Evolutionary conservation across 2,888 invertebrate genomes (phyloP), one percentile per base, ranked within the genome.

Genomic region (Drosophila cyrtoloma): DNA sequence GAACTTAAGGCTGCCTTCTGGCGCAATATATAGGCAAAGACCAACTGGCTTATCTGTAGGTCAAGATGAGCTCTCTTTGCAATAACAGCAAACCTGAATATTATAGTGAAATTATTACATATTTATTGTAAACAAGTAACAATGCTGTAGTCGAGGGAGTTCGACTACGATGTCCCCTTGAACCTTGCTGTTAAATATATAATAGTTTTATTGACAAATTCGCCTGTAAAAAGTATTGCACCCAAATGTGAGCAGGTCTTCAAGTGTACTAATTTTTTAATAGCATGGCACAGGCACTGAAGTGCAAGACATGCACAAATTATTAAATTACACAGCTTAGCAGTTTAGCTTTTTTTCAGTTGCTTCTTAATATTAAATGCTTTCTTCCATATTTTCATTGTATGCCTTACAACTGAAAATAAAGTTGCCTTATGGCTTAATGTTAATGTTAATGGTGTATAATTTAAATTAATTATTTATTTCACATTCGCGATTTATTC

Each of bases 1-100:
- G 82, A 84, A 33, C 32, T 32, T 3, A 14, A 5, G n/a, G 47
- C 39, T n/a, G 37, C 32, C 32, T 32, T 22, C 37, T 32, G 62
- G 50, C 1, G 39, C 30, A 26, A 77, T 87, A 61, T 90, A 87
- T 87, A 89, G 87, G 51, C 77, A 44, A 53, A 77, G 80, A 89
- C 82, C 82, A 78, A 89, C 71, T 75, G 39, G 62, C 74, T 88
- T 79, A 86, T 88, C 85, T 71, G 70, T 85, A 72, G 90, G 83
- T 89, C 89, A 82, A 71, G 57, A 72, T 44, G 71, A 50, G 66
- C 63, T 51, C 70, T 66, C 69, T 68, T 35, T 56, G 63, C 68
- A 67, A 69, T 60, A 75, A 65, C 69, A 84, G 82, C 69, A 80
- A 77, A 75, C 83, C 88, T 85, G 87, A 78, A 75, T 70, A 69